phyloP scores from a whole-genome alignment of 1,140 invertebrate genomes.

The Drosophila ogumai region DNA sequence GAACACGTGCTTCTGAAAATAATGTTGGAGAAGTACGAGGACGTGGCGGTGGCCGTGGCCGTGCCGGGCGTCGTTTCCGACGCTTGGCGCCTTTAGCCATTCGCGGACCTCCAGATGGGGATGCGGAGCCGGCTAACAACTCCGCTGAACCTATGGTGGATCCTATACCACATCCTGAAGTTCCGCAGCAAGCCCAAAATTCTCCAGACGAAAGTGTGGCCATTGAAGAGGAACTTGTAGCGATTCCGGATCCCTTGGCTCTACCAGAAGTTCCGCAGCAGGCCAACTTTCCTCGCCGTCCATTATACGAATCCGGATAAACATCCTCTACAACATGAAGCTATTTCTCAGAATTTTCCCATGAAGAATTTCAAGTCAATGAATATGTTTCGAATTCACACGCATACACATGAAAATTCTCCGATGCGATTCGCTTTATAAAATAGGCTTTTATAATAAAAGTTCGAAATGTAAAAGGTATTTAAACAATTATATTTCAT shows the following conservation, averaged over 20 bases:
- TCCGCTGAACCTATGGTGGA: neutral
- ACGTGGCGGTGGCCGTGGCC: neutral
- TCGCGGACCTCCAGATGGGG: neutral
- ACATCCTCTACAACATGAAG: neutral
- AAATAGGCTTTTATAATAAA: neutral
- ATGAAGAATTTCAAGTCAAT: neutral
- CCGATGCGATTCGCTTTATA: neutral
- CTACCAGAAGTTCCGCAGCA: neutral
- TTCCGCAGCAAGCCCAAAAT: too few relatives aligned
- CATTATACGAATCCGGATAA: too few relatives aligned
- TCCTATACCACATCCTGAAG: neutral
- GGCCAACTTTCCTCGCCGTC: too few relatives aligned
- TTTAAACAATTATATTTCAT: neutral
- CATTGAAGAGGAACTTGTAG: neutral
- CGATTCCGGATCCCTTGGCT: neutral
- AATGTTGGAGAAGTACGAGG: neutral
- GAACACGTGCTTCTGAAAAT: too few relatives aligned
- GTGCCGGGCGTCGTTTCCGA: neutral
- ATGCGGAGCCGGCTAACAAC: neutral
- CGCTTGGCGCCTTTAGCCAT: neutral
- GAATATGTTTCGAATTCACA: neutral
- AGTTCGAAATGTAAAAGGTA: neutral
- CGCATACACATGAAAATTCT: neutral
- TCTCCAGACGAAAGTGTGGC: neutral
- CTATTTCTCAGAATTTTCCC: neutral